A percentile compares a stretch with the other conserved stretches of the same genome.
phyloP scores from a whole-genome alignment of 1,140 invertebrate genomes.

The Mya arenaria region DNA sequence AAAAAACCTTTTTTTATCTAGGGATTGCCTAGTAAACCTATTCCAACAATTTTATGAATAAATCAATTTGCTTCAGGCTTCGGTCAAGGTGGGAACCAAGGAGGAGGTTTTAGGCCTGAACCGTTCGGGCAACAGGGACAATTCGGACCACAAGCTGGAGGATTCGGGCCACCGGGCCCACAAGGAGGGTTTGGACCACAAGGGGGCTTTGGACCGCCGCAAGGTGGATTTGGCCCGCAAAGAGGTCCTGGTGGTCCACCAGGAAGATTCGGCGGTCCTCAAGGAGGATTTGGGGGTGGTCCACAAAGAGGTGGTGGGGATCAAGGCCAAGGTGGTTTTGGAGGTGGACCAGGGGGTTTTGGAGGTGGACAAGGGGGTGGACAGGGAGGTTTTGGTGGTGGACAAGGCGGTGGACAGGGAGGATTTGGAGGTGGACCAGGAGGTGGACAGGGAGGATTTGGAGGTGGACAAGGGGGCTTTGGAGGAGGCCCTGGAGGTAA shows the following conservation, averaged over 20 bases:
- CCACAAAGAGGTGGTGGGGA: background rate
- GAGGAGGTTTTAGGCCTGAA: no score
- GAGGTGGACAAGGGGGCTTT: background rate
- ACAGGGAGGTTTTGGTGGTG: background rate
- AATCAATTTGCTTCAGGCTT: no score
- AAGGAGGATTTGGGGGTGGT: background rate
- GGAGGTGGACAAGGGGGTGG: background rate
- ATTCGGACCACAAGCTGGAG: background rate
- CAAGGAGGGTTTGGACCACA: background rate
- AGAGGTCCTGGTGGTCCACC: background rate
- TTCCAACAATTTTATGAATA: no score
- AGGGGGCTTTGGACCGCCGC: background rate
- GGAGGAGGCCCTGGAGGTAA: background rate
- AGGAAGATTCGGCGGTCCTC: background rate
- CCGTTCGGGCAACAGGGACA: background rate
- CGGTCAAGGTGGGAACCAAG: background rate
- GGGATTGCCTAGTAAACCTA: no score
- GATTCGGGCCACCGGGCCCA: background rate
- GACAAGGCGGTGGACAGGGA: background rate
- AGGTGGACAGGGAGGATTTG: conserved; percentile 6
- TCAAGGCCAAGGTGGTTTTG: background rate
- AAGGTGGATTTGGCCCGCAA: background rate
- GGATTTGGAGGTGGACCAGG: background rate
- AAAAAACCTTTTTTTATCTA: no score
- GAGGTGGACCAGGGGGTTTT: background rate